Evolutionary conservation across 2,797 vertebrate genomes (phyloP).

Genomic region (Hylomyscus alleni): DNA sequence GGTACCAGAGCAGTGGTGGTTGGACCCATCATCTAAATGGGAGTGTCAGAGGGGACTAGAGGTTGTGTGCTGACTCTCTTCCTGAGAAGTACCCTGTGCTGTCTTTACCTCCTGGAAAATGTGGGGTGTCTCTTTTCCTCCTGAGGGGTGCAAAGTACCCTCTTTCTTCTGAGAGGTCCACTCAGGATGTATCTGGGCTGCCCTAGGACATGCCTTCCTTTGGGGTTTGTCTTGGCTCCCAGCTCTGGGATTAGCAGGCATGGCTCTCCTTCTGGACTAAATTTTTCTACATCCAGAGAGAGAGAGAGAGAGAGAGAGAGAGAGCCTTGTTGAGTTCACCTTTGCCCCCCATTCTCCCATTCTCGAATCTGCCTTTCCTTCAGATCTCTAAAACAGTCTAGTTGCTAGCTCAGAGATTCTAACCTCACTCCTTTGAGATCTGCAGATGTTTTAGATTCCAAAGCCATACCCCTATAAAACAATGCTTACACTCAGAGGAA

Average conservation of each 20-base stretch:
- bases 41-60: background rate
- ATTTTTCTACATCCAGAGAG: background rate
- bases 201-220: background rate
- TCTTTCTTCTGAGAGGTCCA: background rate
- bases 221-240: background rate
- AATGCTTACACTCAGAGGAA: background rate
- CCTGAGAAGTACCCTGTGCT: background rate
- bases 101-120: background rate
- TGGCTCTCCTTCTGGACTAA: background rate
- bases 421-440: background rate
- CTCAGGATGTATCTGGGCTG: background rate
- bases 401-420: background rate
- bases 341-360: background rate
- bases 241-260: background rate
- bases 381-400: background rate
- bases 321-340: background rate
- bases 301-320: no score
- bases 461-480: background rate
- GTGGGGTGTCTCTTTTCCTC: background rate
- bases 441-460: background rate
- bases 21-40: constrained; percentile 19
- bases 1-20: constrained; percentile 6
- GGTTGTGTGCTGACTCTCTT: background rate
- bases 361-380: background rate
- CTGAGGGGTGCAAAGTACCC: background rate